phyloP scores from a whole-genome alignment of 2,888 invertebrate species.

The Sarcophaga rosellei region DNA sequence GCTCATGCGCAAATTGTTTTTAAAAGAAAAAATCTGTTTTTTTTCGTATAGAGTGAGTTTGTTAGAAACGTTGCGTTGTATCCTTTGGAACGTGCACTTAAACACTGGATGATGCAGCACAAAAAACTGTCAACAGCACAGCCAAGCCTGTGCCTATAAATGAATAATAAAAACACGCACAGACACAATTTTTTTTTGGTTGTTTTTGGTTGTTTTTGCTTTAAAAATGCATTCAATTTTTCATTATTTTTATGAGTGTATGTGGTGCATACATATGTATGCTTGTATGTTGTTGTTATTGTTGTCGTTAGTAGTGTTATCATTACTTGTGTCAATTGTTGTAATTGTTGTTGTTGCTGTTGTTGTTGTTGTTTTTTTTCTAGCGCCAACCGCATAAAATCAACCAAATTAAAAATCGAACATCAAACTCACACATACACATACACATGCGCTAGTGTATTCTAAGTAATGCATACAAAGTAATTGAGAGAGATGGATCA shows the following conservation, averaged over 20 bases:
- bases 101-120: slow-evolving; percentile 79
- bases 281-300: slow-evolving; percentile 18
- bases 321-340: slow-evolving; percentile 9
- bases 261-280: not conserved
- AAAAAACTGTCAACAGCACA: slow-evolving; percentile 72
- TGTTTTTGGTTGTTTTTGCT: slow-evolving; percentile 37
- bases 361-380: slow-evolving; percentile 43
- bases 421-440: slow-evolving; percentile 33
- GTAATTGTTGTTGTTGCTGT: slow-evolving; percentile 4
- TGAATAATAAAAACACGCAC: slow-evolving; percentile 37
- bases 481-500: not conserved
- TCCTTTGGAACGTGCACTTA: slow-evolving; percentile 80
- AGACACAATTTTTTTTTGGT: slow-evolving; percentile 32
- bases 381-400: slow-evolving; percentile 70
- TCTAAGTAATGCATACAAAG: not conserved
- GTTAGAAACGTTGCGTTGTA: slow-evolving; percentile 72
- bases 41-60: not conserved
- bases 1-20: not conserved
- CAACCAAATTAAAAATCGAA: slow-evolving; percentile 70
- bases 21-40: not conserved
- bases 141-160: slow-evolving; percentile 11
- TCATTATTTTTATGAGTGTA: slow-evolving; percentile 1
- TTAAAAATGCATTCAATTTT: slow-evolving; percentile 65
- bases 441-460: slow-evolving; percentile 19
- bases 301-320: slow-evolving; percentile 39